Evolutionary conservation across 2,888 invertebrate species (phyloP).

Genomic region (Tenthredo distinguenda): DNA sequence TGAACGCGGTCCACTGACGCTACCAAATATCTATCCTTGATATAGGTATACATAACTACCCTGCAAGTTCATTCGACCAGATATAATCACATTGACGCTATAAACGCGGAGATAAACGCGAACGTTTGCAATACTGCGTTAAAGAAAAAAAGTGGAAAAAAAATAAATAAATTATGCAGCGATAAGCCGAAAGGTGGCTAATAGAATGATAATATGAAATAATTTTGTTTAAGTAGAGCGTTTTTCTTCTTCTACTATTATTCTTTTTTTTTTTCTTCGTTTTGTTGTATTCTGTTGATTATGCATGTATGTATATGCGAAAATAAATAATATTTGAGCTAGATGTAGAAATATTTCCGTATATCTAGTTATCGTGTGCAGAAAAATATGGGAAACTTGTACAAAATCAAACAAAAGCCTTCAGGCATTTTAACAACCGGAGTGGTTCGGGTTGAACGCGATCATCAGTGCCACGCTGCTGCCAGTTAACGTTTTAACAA

Average conservation of each 20-base stretch:
- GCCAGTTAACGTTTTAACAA: constrained; percentile 47
- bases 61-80: neutral
- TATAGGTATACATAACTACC: neutral
- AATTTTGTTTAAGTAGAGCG: neutral
- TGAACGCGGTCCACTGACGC: constrained; percentile 28
- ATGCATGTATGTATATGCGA: too few species aligned
- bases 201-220: neutral
- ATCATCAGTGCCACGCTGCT: constrained; percentile 38
- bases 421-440: constrained; percentile 21
- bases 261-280: neutral
- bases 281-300: too few species aligned
- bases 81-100: constrained; percentile 29
- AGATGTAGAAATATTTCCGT: neutral
- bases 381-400: neutral
- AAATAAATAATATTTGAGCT: neutral
- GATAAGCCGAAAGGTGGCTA: neutral
- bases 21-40: constrained; percentile 1
- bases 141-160: too few species aligned
- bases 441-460: constrained; percentile 21
- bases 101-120: neutral
- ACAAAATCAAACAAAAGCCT: constrained; percentile 38
- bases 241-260: too few species aligned
- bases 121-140: neutral
- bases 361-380: neutral
- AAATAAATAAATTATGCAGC: neutral